Percentiles rank a stretch among this genome's conserved stretches.
Conservation (phyloP, 37 sponge, comb jelly and placozoan species). For the Aphrocallistes beatrix region DNA sequence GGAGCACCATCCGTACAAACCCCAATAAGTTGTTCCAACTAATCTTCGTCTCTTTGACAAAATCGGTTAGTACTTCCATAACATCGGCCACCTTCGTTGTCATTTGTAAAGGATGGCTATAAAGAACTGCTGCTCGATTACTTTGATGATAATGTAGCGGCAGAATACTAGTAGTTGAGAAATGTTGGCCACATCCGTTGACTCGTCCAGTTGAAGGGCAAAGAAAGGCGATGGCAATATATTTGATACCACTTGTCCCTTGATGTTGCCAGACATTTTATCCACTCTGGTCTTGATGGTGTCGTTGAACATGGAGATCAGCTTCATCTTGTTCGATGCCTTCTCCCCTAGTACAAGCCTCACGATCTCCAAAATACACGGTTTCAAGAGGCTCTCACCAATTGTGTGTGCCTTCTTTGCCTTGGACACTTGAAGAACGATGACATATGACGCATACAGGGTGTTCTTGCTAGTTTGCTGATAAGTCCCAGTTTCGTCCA, state of each 20-base stretch:
- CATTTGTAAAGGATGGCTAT: no score
- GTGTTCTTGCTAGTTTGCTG: background rate
- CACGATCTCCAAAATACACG: background rate
- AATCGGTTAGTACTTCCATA: background rate
- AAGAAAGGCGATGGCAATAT: background rate
- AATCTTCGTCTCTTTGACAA: background rate
- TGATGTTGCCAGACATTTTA: conserved; percentile 1
- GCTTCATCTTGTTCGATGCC: background rate
- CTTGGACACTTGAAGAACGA: background rate
- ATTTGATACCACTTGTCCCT: background rate
- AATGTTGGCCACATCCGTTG: conserved; percentile 11
- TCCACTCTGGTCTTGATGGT: background rate
- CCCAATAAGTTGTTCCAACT: background rate
- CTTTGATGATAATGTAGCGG: background rate
- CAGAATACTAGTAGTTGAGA: background rate
- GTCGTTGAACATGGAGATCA: background rate
- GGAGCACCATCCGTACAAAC: background rate
- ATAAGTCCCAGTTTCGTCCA: background rate
- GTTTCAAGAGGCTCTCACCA: background rate
- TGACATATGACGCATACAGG: background rate
- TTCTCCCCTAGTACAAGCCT: background rate
- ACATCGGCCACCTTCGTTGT: no score
- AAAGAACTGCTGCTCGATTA: background rate
- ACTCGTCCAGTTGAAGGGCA: conserved; percentile 5
- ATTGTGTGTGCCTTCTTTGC: background rate